These are phyloP conservation scores for Acleris cristana DNA, from an alignment of 2,888 invertebrate genomes.

Conservation along the genomic window DNA sequence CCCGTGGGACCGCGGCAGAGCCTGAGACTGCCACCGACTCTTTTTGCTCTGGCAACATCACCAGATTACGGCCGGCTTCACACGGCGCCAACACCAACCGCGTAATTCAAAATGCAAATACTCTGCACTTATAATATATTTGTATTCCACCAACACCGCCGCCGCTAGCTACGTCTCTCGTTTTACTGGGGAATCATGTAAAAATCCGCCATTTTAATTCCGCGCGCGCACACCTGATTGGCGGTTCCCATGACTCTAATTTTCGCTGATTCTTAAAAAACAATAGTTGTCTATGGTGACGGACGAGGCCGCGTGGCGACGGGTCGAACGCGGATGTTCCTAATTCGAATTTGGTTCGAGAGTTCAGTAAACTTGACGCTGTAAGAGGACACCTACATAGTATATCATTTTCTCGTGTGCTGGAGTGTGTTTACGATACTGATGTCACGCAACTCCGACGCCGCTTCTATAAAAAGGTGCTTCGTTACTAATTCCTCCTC, in stretches of 20 bases:
- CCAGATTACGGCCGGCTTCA: slow-evolving; percentile 17
- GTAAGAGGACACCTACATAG: slow-evolving; percentile 43
- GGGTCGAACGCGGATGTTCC: slow-evolving; percentile 33
- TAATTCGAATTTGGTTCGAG: slow-evolving; percentile 32
- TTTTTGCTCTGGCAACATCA: slow-evolving; percentile 20
- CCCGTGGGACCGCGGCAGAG: slow-evolving; percentile 27
- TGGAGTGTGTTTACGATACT: slow-evolving; percentile 60
- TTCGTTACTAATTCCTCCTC: slow-evolving; percentile 66
- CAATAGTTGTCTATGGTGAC: slow-evolving; percentile 42
- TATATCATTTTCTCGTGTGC: slow-evolving; percentile 59
- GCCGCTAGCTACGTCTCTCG: slow-evolving; percentile 68
- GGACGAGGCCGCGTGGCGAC: slow-evolving; percentile 23
- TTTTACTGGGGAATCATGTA: slow-evolving; percentile 82
- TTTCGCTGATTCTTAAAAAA: slow-evolving; percentile 72
- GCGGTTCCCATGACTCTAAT: slow-evolving; percentile 81
- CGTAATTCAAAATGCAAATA: slow-evolving; percentile 83
- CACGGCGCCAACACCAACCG: slow-evolving; percentile 57
- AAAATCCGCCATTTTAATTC: slow-evolving; percentile 80
- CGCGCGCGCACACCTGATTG: slow-evolving; percentile 71
- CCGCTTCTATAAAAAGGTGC: slow-evolving; percentile 80
- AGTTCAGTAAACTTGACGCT: slow-evolving; percentile 36
- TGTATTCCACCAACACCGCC: slow-evolving; percentile 73
- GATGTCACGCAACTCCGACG: slow-evolving; percentile 58
- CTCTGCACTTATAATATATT: slow-evolving; percentile 77
- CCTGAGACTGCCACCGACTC: slow-evolving; percentile 1